These are phyloP conservation scores for Recurvirostra avosetta DNA, from an alignment of 2,113 vertebrate genomes.

Conservation along the genomic window DNA sequence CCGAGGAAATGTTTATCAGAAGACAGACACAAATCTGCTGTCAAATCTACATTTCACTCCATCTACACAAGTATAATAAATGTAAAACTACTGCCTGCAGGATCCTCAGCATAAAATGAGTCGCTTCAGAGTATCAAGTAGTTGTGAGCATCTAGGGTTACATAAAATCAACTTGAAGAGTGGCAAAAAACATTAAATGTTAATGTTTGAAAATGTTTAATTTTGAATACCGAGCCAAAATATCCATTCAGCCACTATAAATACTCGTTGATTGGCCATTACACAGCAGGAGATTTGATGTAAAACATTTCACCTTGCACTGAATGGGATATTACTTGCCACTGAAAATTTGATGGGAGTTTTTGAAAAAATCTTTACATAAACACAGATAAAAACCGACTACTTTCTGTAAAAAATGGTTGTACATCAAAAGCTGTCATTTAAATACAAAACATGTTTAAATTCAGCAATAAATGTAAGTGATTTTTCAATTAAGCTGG, in stretches of 20 bases:
- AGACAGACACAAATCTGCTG: slow-evolving; percentile 30
- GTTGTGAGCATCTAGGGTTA: slow-evolving; percentile 64
- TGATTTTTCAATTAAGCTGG: slow-evolving; percentile 71
- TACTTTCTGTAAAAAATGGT: slow-evolving; percentile 68
- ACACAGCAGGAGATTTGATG: slow-evolving; percentile 72
- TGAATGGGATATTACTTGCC: slow-evolving; percentile 70
- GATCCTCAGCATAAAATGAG: slow-evolving; percentile 56
- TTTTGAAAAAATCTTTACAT: slow-evolving; percentile 72
- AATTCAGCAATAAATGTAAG: slow-evolving; percentile 68
- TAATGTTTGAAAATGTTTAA: slow-evolving; percentile 74
- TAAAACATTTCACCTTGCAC: slow-evolving; percentile 72
- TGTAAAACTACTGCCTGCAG: slow-evolving; percentile 40
- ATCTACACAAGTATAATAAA: slow-evolving; percentile 51
- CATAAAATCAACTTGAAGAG: slow-evolving; percentile 72
- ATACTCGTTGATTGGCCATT: slow-evolving; percentile 73
- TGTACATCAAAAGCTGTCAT: slow-evolving; percentile 68
- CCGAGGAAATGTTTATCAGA: background rate
- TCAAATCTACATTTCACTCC: slow-evolving; percentile 56
- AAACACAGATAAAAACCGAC: slow-evolving; percentile 71
- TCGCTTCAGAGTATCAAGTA: slow-evolving; percentile 57
- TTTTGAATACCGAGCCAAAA: slow-evolving; percentile 71
- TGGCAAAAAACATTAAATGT: slow-evolving; percentile 70
- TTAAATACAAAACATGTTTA: slow-evolving; percentile 74
- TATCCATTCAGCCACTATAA: slow-evolving; percentile 72
- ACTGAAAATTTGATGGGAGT: slow-evolving; percentile 69